Conservation (phyloP, 1,140 invertebrate species). For the Oscheius sp. region DNA sequence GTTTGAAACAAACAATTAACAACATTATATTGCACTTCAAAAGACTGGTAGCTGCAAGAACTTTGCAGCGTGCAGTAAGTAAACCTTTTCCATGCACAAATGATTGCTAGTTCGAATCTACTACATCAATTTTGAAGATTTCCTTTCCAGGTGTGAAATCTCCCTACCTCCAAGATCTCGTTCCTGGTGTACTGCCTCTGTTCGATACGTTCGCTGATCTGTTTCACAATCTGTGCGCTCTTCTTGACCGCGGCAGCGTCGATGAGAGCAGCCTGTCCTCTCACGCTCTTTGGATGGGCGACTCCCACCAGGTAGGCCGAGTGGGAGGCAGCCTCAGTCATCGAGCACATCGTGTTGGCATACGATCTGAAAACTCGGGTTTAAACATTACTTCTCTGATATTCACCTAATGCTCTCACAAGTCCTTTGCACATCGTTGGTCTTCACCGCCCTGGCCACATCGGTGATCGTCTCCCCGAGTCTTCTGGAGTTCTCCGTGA, state of each 20-base stretch:
- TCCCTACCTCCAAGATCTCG: conserved; percentile 69
- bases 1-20: background rate
- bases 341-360: conserved; percentile 80
- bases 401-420: conserved; percentile 20
- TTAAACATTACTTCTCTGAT: background rate
- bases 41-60: background rate
- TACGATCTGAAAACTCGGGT: conserved; percentile 67
- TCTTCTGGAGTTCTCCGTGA: conserved; percentile 85
- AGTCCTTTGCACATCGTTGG: conserved; percentile 73
- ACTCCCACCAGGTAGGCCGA: conserved; percentile 89
- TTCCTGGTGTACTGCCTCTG: conserved; percentile 71
- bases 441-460: conserved; percentile 85
- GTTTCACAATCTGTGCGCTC: conserved; percentile 81
- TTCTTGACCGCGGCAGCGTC: conserved; percentile 84
- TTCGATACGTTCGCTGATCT: conserved; percentile 76
- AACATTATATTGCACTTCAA: background rate
- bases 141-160: conserved; percentile 6
- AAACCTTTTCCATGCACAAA: no score
- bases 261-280: conserved; percentile 83
- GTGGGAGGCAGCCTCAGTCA: conserved; percentile 89
- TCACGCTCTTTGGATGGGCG: conserved; percentile 82
- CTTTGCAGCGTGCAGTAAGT: no score
- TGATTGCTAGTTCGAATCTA: no score
- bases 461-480: conserved; percentile 85
- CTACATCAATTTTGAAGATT: no score